Evolutionary conservation across 2,888 invertebrate genomes (phyloP), one percentile per base, ranked within the genome.

Genomic region (Drosophila paranaensis): DNA sequence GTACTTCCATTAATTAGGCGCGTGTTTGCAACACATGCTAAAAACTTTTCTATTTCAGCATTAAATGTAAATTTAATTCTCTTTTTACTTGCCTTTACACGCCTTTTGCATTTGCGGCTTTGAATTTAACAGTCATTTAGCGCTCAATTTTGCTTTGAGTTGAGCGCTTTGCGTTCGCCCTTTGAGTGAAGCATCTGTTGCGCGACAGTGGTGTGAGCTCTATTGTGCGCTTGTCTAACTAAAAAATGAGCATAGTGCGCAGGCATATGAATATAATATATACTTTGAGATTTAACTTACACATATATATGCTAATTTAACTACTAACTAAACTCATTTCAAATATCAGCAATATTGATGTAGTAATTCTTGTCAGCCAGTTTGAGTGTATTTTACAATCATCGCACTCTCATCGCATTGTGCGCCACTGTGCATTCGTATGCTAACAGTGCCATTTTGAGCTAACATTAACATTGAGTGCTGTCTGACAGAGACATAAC

Each of bases 161-260:
- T 62, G 61, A 57, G 67, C 37, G 42, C 13, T 56, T 45, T 30
- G 6, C 8, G 8, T 50, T 6, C 13, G 6, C 16, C 39, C 20
- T 40, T 35, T 45, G 71, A 74, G 67, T 60, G 43, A 9, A 63
- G 64, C 77, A 77, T 42, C 77, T 77, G 74, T 76, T 77, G 77
- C 77, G 62, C 60, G 37, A 77, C 77, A 60, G 70, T 77, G 76
- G 70, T 35, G 37, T n/a, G 14, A 39, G 48, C 3, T 20, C 13
- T 2, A 16, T 39, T 37, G n/a, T 37, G 1, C 3, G 43, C 14
- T 46, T 0, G n/a, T 25, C 9, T 6, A 25, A 25, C 0, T 0
- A 37, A 53, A 8, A 39, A 39, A 0, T 6, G 3, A n/a, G 14
- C 50, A 16, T 1, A 39, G 11, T 11, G 3, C 3, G 3, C 6